phyloP scores from a whole-genome alignment of 1,140 invertebrate species.

The Bombus haemorrhoidalis region DNA sequence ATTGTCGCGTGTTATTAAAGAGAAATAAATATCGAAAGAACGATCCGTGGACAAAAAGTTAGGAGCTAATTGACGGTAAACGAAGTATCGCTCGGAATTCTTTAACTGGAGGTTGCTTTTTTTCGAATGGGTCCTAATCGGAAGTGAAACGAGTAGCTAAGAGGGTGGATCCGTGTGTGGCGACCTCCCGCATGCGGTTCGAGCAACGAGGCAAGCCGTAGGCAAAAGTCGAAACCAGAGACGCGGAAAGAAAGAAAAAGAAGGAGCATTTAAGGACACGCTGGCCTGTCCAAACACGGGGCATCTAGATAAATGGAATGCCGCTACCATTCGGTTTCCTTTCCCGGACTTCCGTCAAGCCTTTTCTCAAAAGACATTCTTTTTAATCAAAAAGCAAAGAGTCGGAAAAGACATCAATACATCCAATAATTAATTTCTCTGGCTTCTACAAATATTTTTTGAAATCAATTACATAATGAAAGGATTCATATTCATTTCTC shows the following conservation, averaged over 20 bases:
- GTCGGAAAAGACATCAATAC: neutral
- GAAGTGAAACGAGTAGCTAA: conserved; percentile 40
- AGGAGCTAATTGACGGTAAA: conserved; percentile 18
- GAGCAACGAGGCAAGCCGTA: neutral
- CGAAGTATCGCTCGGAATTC: conserved; percentile 21
- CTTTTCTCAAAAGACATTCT: neutral
- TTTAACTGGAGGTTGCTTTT: conserved; percentile 12
- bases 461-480: neutral
- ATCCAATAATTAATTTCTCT: neutral
- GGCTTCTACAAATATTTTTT: neutral
- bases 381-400: neutral
- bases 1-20: neutral
- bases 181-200: conserved; percentile 52
- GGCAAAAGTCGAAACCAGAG: conserved; percentile 50
- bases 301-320: conserved; percentile 52
- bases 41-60: neutral
- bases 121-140: conserved; percentile 19
- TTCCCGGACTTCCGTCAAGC: conserved; percentile 10
- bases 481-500: neutral
- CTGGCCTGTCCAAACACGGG: conserved; percentile 66
- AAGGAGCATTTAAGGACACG: conserved; percentile 42
- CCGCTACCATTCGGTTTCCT: conserved; percentile 7
- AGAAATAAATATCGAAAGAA: neutral
- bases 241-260: conserved; percentile 19
- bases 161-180: conserved; percentile 42